Percentiles rank a stretch among this genome's conserved stretches.
phyloP scores from a whole-genome alignment of 1,140 invertebrate genomes.

The Dendroctonus ponderosae region DNA sequence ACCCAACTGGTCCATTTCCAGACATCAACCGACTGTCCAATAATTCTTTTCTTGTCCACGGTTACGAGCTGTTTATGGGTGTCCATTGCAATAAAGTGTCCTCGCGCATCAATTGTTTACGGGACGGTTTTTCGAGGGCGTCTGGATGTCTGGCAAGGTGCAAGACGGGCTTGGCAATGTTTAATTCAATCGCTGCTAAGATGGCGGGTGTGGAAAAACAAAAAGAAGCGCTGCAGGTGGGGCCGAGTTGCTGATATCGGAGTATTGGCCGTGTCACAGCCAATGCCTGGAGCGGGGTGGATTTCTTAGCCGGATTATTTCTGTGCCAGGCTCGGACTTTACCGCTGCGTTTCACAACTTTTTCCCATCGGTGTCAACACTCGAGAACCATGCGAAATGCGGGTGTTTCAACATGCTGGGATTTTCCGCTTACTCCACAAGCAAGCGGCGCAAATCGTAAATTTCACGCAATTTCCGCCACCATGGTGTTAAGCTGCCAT shows the following conservation, averaged over 20 bases:
- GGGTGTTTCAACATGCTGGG: too few species aligned
- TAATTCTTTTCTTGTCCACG: conserved; percentile 11
- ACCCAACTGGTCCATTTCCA: too few species aligned
- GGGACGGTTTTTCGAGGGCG: conserved; percentile 9
- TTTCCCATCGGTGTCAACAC: too few species aligned
- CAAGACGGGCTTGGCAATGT: conserved; percentile 17
- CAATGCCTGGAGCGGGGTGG: conserved; percentile 31
- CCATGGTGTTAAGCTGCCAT: conserved; percentile 14
- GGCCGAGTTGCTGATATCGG: conserved; percentile 27
- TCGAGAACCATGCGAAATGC: too few species aligned
- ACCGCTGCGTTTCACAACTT: too few species aligned
- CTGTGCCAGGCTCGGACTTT: conserved; percentile 1
- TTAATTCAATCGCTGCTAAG: conserved; percentile 34
- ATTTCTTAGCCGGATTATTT: conserved; percentile 26
- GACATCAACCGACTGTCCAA: neutral
- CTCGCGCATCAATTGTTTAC: conserved; percentile 21
- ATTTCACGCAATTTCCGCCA: too few species aligned
- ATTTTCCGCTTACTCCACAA: too few species aligned
- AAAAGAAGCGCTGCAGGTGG: conserved; percentile 32
- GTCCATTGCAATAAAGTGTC: conserved; percentile 1
- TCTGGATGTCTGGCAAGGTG: conserved; percentile 15
- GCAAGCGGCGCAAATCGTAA: too few species aligned
- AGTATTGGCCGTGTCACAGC: conserved; percentile 37
- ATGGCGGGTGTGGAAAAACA: conserved; percentile 30
- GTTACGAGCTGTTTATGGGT: conserved; percentile 10